Evolutionary conservation across 2,113 vertebrate genomes (phyloP), one percentile per base, ranked within the genome.

Genomic region (Sorex fumeus): DNA sequence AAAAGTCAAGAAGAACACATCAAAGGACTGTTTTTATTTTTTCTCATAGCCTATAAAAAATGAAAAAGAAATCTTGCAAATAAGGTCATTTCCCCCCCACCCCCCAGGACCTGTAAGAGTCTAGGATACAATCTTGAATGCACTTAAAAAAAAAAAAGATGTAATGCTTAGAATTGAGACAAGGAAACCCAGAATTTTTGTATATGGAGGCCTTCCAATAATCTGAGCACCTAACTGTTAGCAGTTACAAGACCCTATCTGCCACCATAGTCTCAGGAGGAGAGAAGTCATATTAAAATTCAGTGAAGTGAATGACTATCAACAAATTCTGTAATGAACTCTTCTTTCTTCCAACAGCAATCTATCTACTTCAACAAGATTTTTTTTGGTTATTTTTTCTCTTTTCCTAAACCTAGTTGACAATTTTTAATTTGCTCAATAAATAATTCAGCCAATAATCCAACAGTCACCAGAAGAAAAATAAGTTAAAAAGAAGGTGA

Each of bases 401-500:
- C 84, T 70, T 36, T 83, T 34, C 84, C 53, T 76, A 72, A 43
- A 84, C 19, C 84, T 53, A 82, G 32, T 32, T 83, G 88, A 36
- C 80, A 71, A 86, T 4, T 67, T 47, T 89, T 86, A 74, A 95
- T 81, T 79, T 77, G 72, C 32, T 87, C 40, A 40, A 40, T 40
- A 93, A 84, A 84, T 89, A 84, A 47, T 84, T 84, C 6, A 91
- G 75, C 43, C 80, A 88, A 66, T 85, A 62, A 75, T 43, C 50
- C 8, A 19, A 84, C 11, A 72, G 50, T 86, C 91, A 80, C 7
- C 60, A 84, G 34, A 66, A 8, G 36, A 74, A n/a, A 82, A 84
- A 50, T 19, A 78, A 82, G 28, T 16, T 66, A 74, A 3, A 47
- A 87, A 75, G 50, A 87, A 93, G 32, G 79, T 45, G 91, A 84